Evolutionary conservation across 2,888 invertebrate species (phyloP).

Genomic region (Luperina testacea): DNA sequence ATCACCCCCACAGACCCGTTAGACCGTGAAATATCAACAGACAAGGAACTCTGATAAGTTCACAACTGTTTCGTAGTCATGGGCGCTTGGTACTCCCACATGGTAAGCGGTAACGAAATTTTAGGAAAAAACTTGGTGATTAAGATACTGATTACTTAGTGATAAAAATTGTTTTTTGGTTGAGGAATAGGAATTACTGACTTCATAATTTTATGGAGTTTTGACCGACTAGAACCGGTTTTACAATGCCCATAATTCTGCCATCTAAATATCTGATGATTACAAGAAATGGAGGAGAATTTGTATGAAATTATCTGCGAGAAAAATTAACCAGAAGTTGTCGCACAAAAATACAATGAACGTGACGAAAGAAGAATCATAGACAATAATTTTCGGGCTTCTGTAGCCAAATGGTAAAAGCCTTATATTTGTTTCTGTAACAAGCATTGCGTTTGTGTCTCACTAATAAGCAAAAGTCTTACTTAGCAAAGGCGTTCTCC

Average conservation of each 20-base stretch:
- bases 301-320: not conserved
- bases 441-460: not conserved
- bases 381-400: not conserved
- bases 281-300: not conserved
- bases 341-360: not conserved
- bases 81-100: slow-evolving; percentile 19
- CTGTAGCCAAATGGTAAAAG: too few species aligned
- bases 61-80: slow-evolving; percentile 29
- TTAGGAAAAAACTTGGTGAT: not conserved
- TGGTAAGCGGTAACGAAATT: slow-evolving; percentile 7
- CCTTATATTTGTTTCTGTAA: not conserved
- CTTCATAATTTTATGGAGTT: too few species aligned
- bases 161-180: not conserved
- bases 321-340: not conserved
- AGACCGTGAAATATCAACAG: slow-evolving; percentile 58
- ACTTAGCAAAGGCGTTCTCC: not conserved
- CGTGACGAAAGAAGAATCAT: not conserved
- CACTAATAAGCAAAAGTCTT: too few species aligned
- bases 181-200: not conserved
- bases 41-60: slow-evolving; percentile 52
- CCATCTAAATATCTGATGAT: not conserved
- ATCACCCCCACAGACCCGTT: slow-evolving; percentile 37
- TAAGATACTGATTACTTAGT: too few species aligned
- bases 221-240: not conserved
- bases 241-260: not conserved